phyloP scores from a whole-genome alignment of 2,888 invertebrate genomes.

The Sthenelais limicola region DNA sequence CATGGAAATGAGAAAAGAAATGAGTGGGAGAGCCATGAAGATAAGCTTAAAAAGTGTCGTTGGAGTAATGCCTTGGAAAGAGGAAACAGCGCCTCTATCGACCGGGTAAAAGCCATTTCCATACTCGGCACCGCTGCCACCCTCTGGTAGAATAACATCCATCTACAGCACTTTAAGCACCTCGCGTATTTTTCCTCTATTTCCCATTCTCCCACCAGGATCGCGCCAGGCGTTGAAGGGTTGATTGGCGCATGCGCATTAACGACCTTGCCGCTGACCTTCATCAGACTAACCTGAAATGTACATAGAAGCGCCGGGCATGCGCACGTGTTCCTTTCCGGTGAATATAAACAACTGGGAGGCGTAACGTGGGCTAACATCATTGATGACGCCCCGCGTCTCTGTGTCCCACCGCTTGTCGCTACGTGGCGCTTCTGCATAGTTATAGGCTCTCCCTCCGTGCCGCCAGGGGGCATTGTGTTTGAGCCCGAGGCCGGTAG shows the following conservation, averaged over 20 bases:
- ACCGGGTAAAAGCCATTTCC: too few species aligned
- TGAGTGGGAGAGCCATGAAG: too few species aligned
- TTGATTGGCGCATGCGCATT: slow-evolving; percentile 15
- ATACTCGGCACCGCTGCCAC: slow-evolving; percentile 7
- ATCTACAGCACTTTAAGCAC: not conserved
- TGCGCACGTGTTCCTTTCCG: not conserved
- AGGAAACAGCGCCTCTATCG: too few species aligned
- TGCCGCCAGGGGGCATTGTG: not conserved
- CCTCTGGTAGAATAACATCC: slow-evolving; percentile 14
- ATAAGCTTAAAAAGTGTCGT: too few species aligned
- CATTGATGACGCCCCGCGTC: slow-evolving; percentile 26
- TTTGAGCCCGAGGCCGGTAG: not conserved
- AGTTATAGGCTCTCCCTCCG: not conserved
- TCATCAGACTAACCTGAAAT: slow-evolving; percentile 16
- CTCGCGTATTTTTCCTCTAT: slow-evolving; percentile 17
- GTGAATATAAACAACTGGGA: slow-evolving; percentile 16
- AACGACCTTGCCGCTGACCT: slow-evolving; percentile 25
- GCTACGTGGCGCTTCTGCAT: too few species aligned
- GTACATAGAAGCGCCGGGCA: slow-evolving; percentile 5
- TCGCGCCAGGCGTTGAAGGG: not conserved
- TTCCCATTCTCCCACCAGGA: too few species aligned
- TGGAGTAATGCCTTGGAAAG: too few species aligned
- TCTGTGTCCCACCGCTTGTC: too few species aligned
- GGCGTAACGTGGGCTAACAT: slow-evolving; percentile 14
- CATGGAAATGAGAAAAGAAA: too few species aligned